phyloP scores from a whole-genome alignment of 2,113 vertebrate species.

The Glaucomys volans region DNA sequence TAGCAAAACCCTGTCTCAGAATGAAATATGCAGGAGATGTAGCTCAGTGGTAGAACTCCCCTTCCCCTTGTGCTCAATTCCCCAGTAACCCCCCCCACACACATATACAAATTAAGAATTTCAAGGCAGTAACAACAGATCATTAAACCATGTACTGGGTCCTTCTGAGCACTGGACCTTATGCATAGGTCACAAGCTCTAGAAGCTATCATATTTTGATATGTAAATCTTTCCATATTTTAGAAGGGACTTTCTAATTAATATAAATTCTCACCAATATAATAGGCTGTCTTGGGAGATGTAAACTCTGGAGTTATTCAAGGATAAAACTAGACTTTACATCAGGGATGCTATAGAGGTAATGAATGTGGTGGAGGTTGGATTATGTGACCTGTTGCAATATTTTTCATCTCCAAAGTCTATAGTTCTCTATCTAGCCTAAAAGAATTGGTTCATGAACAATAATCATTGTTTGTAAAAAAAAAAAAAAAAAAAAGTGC shows the following conservation, averaged over 20 bases:
- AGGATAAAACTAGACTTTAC: conserved; percentile 34
- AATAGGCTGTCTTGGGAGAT: conserved; percentile 35
- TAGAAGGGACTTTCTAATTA: conserved; percentile 36
- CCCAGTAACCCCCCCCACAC: background rate
- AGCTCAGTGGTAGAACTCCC: background rate
- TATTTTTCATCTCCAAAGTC: conserved; percentile 39
- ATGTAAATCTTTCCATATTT: conserved; percentile 49
- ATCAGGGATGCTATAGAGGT: background rate
- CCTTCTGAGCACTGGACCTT: background rate
- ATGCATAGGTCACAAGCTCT: background rate
- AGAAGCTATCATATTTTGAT: conserved; percentile 19
- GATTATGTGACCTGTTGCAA: background rate
- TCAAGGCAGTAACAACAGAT: background rate
- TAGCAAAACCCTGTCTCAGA: background rate
- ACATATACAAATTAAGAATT: background rate
- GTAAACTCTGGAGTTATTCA: conserved; percentile 24
- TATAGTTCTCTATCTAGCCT: background rate
- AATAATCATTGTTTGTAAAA: conserved; percentile 1
- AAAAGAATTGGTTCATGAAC: conserved; percentile 20
- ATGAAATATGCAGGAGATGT: background rate
- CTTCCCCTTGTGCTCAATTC: background rate
- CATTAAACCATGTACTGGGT: conserved; percentile 13
- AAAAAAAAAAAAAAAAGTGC: background rate
- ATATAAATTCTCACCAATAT: background rate
- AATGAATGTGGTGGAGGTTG: background rate